Evolutionary conservation across 1,140 invertebrate species (phyloP).

Genomic region (Teleopsis dalmanni): DNA sequence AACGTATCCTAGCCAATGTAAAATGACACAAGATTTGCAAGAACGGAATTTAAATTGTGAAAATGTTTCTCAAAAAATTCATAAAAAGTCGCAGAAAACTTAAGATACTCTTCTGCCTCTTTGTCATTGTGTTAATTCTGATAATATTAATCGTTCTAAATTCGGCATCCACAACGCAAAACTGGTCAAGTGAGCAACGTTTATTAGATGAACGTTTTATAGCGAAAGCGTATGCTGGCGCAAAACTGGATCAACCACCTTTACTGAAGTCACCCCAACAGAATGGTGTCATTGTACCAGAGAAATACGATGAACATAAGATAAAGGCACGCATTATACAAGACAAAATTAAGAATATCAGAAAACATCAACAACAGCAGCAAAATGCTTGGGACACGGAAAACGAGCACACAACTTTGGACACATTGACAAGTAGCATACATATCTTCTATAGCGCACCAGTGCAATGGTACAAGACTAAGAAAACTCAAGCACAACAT

Average conservation of each 20-base stretch:
- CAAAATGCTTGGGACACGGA: conserved; percentile 21
- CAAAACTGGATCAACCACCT: conserved; percentile 9
- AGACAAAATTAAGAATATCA: conserved; percentile 33
- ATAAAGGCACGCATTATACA: conserved; percentile 37
- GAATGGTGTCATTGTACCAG: conserved; percentile 35
- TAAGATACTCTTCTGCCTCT: conserved; percentile 35
- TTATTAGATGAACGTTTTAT: conserved; percentile 36
- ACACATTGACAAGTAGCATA: conserved; percentile 25
- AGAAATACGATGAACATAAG: conserved; percentile 42
- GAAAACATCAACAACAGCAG: conserved; percentile 25
- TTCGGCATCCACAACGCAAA: conserved; percentile 17
- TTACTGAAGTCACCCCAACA: conserved; percentile 23
- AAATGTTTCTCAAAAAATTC: conserved; percentile 42
- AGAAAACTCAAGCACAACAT: conserved; percentile 19
- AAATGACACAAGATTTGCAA: conserved; percentile 5
- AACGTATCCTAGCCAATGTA: conserved; percentile 3
- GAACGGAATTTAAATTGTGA: conserved; percentile 10
- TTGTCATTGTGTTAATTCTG: conserved; percentile 32
- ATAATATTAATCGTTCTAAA: conserved; percentile 33
- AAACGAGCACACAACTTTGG: conserved; percentile 17
- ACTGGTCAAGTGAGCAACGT: conserved; percentile 19
- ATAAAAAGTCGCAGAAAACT: conserved; percentile 41
- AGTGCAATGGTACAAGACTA: conserved; percentile 39
- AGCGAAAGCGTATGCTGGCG: conserved; percentile 29
- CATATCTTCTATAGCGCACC: conserved; percentile 41